Evolutionary conservation across 2,113 vertebrate genomes (phyloP), one percentile per base, ranked within the genome.

Genomic region (Pseudorasbora parva): DNA sequence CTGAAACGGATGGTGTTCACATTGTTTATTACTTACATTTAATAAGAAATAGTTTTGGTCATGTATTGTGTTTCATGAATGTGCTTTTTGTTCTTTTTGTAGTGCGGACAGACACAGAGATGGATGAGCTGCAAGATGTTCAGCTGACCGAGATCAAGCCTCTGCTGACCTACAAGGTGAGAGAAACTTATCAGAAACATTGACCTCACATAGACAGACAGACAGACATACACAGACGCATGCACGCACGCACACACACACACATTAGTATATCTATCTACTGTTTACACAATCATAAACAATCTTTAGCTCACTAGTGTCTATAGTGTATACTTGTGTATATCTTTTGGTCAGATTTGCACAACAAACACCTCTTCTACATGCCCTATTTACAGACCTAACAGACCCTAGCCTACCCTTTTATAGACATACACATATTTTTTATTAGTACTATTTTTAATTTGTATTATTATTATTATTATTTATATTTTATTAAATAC

Each of bases 131-230:
- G 79, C 97, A 98, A 93, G 97, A 98, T 83, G 97, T 98, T 88
- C 97, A 98, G 90, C 86, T 98, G 91, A 98, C 97, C 83, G 97
- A 98, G 91, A 98, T 98, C 94, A 98, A 98, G 89, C 97, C 97
- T 0, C 95, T 98, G 84, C 94, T 98, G 90, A 98, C 96, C 78
- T 96, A 96, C 85, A 98, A 97, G 97, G 97, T 98, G 93, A 95
- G 84, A 69, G 74, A 5, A 33, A n/a, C 25, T 27, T 30, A 23
- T 37, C 54, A 81, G 27, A 25, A 69, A 6, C 37, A 15, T 78
- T 2, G 12, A 8, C 9, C 74, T 43, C 45, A 14, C 45, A 47
- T 3, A n/a, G n/a, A n/a, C n/a, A n/a, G n/a, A 47, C 45, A 45
- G 8, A 11, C n/a, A 59, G 43, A 62, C 23, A 47, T n/a, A 64